Percentiles rank a stretch among this genome's conserved stretches.
Conservation (phyloP, 2,888 invertebrate species). For the Diploptera punctata region DNA sequence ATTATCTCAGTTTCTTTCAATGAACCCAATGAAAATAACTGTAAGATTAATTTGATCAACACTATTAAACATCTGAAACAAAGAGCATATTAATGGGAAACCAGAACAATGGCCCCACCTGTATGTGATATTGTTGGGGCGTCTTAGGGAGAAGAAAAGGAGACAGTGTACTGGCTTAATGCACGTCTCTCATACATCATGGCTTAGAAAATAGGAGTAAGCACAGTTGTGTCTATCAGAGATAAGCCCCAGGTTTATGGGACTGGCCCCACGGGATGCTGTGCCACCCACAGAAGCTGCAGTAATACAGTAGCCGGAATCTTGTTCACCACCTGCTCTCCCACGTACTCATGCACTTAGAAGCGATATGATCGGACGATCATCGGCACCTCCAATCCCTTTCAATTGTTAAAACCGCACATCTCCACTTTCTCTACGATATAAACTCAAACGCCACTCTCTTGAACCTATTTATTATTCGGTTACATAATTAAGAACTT, state of each 20-base stretch:
- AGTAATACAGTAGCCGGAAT: slow-evolving; percentile 9
- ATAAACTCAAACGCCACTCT: too few species aligned
- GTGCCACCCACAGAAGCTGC: slow-evolving; percentile 16
- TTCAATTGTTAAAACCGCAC: background rate
- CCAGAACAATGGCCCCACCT: too few species aligned
- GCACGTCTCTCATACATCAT: slow-evolving; percentile 7
- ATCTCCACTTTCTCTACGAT: background rate
- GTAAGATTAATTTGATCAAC: too few species aligned
- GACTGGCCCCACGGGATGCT: background rate
- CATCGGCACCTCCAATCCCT: background rate
- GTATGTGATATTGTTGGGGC: too few species aligned
- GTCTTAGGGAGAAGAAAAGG: background rate
- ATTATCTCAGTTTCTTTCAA: too few species aligned
- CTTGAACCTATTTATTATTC: too few species aligned
- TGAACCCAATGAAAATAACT: too few species aligned
- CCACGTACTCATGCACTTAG: background rate
- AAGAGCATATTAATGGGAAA: background rate
- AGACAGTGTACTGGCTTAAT: background rate
- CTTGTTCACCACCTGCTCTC: background rate
- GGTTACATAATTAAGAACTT: too few species aligned
- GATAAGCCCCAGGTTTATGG: slow-evolving; percentile 23
- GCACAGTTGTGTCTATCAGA: slow-evolving; percentile 19
- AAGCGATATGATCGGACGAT: background rate
- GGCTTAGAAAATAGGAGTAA: slow-evolving; percentile 17
- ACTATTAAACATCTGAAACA: too few species aligned